Evolutionary conservation across 1,140 invertebrate species (phyloP), one percentile per base, ranked within the genome.

Genomic region (Sycophaga agraensis): DNA sequence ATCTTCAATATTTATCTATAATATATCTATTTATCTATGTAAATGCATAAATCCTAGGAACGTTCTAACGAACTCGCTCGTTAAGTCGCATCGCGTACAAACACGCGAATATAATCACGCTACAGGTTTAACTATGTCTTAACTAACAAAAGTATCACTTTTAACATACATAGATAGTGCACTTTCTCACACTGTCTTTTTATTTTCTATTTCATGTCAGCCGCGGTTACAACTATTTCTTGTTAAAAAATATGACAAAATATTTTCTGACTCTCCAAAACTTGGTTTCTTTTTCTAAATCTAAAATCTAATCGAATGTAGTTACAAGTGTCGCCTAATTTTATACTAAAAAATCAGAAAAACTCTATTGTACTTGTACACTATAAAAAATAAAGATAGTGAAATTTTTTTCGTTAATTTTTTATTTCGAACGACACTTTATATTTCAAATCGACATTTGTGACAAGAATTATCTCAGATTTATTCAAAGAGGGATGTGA

Each of bases 221-320:
- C 43, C 35, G 22, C 4, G 22, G 31, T 45, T 62, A 34, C 31
- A 40, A 34, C 35, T 61, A 55, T 53, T 39, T 55, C 45, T 35
- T 48, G 51, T 55, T 56, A 56, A 62, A 62, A 62, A 62, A 62
- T 62, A 56, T 62, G 37, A 50, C 51, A 62, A 56, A 62, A 56
- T 62, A 50, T 17, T 55, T 62, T 55, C 24, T 50, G 53, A 48
- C 24, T 62, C 59, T 62, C 42, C 14, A 56, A 46, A 55, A 2
- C 35, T 42, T 56, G 6, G 11, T 8, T 49, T 26, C 0, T 61
- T 24, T 28, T 22, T 43, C 28, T 43, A 46, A 17, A 1, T 22
- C 12, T 55, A 53, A 12, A 9, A 14, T 49, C 35, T 40, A 51
- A 61, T 40, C 16, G 16, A 61, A 49, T 55, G 46, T 48, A 22